A percentile compares a stretch with the other conserved stretches of the same genome.
These are phyloP conservation scores for Onychorhynchus coronatus DNA, from an alignment of 2,113 vertebrate genomes.

Conservation along the genomic window DNA sequence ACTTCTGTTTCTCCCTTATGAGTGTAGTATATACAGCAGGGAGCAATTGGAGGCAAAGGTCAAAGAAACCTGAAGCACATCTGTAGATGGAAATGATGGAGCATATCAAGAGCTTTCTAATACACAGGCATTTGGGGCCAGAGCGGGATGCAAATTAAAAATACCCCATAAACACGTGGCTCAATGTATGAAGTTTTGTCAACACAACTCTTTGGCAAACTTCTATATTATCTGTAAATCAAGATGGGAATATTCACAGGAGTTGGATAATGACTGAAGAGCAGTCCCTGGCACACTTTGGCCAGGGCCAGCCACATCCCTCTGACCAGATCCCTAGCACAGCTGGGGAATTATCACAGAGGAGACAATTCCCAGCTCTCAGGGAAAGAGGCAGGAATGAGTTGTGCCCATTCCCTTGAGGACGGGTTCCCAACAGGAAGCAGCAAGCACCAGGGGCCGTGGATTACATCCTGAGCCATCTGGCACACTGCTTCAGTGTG, in stretches of 20 bases:
- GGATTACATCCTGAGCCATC: background rate
- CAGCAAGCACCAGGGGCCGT: background rate
- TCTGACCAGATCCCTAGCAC: rapidly evolving
- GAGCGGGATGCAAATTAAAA: background rate
- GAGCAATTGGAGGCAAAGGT: background rate
- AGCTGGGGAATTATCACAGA: background rate
- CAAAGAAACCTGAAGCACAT: background rate
- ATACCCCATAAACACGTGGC: background rate
- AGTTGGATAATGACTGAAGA: background rate
- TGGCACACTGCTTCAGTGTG: background rate
- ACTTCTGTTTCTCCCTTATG: background rate
- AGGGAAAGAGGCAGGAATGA: background rate
- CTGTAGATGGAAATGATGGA: background rate
- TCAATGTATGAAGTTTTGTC: too few relatives aligned
- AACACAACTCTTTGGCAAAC: background rate
- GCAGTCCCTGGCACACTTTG: background rate
- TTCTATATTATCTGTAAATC: background rate
- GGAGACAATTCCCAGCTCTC: background rate
- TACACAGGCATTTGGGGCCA: background rate
- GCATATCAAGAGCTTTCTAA: background rate
- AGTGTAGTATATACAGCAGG: background rate
- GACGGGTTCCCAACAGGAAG: background rate
- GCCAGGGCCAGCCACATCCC: background rate
- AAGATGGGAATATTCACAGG: background rate
- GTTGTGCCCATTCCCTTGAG: background rate